Base-by-base conservation (phyloP, 2,797 vertebrate genomes). In the Oryzias dopingdopingensis region DNA sequence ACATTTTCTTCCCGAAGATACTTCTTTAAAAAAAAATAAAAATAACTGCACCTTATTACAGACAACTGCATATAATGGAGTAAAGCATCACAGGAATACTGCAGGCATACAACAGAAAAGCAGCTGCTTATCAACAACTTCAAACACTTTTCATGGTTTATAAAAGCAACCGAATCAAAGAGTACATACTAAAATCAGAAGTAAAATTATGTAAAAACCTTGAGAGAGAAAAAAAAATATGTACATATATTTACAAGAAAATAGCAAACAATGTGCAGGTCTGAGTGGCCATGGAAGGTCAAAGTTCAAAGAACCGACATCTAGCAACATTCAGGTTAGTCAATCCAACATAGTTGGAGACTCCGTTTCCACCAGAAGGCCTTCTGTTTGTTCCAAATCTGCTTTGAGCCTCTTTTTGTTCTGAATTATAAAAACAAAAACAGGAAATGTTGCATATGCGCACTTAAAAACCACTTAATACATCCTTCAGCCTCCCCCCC, bases 121-220 rank as follows among this genome's bases (percentile, higher is more conserved):
- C 76, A 80, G 76, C 67, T 58, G 74, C 67, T 74, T 49, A 62
- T 75, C 74, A 65, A 72, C 78, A 82, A 81, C 75, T 79, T 70
- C 67, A 84, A 88, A 86, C 77, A 74, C 74, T 58, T 52, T 83
- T 77, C 49, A 72, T 59, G 64, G 67, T 76, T 83, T 86, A 86
- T 61, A 86, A 88, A 89, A 87, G 92, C 91, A 82, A 90, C 90
- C 86, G 75, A 93, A 92, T 93, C 56, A 66, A 93, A 95, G 94
- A 96, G 94, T 94, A 94, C 94, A 91, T 96, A 93, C 94, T 95
- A 93, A 94, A 92, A 93, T 88, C 79, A 91, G 91, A 91, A 81
- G 81, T 83, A 92, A 94, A 91, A 90, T 77, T 92, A 93, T 93
- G 93, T 96, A 94, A 94, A 97, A 97, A 94, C 92, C 64, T 84